These are phyloP conservation scores for Thumatha senex DNA, from an alignment of 2,888 invertebrate species.

Conservation along the genomic window DNA sequence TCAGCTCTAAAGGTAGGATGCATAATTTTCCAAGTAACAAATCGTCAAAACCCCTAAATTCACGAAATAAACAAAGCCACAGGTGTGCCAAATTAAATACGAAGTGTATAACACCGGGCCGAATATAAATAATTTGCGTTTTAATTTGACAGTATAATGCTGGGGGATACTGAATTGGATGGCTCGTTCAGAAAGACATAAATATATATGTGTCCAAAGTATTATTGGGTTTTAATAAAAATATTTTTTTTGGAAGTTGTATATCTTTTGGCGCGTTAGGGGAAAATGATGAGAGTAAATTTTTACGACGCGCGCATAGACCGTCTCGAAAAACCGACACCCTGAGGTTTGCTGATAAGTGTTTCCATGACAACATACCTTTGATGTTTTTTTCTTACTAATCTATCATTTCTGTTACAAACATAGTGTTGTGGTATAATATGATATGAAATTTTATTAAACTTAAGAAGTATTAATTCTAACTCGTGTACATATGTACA, in stretches of 20 bases:
- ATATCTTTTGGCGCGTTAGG: no score
- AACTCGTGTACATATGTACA: no score
- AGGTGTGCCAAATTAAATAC: slow-evolving; percentile 71
- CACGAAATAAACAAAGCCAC: slow-evolving; percentile 70
- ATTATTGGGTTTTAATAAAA: background rate
- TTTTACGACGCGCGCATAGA: no score
- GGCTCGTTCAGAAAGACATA: no score
- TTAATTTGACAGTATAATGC: slow-evolving; percentile 47
- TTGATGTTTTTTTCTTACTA: no score
- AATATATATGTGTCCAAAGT: background rate
- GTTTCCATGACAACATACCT: no score
- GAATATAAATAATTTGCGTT: slow-evolving; percentile 62
- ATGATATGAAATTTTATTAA: no score
- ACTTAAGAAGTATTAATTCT: no score
- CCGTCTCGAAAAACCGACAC: no score
- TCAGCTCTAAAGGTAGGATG: slow-evolving; percentile 12
- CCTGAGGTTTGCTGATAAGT: no score
- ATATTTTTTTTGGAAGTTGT: background rate
- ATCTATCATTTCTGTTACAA: no score
- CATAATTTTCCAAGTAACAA: slow-evolving; percentile 45
- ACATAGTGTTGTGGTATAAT: no score
- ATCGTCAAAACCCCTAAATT: slow-evolving; percentile 51
- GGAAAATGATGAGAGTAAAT: background rate
- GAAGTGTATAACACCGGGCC: slow-evolving; percentile 44
- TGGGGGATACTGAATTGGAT: slow-evolving; percentile 19